phyloP scores from a whole-genome alignment of 2,797 vertebrate species.

The Siniperca scherzeri region DNA sequence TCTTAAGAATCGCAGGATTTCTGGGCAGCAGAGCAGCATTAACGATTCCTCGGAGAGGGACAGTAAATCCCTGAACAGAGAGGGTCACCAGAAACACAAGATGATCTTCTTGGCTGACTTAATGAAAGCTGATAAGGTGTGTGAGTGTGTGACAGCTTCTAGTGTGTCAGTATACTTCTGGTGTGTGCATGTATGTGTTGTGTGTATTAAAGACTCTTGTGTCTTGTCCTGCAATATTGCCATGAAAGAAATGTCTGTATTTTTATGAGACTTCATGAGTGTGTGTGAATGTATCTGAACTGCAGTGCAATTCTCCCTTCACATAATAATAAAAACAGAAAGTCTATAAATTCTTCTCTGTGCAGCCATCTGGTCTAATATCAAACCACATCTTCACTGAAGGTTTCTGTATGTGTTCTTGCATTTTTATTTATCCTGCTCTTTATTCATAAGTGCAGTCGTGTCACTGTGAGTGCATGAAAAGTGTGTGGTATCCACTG shows the following conservation, averaged over 20 bases:
- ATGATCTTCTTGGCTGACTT: constrained; percentile 40
- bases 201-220: constrained; percentile 22
- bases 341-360: constrained; percentile 43
- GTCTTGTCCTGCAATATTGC: constrained; percentile 27
- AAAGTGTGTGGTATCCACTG: constrained; percentile 24
- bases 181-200: constrained; percentile 17
- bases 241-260: constrained; percentile 34
- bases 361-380: constrained; percentile 55
- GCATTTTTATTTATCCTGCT: constrained; percentile 59
- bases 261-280: constrained; percentile 35
- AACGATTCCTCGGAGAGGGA: constrained; percentile 53
- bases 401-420: constrained; percentile 54
- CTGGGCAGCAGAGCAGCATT: constrained; percentile 40
- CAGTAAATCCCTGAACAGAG: constrained; percentile 64
- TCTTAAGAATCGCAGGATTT: constrained; percentile 27
- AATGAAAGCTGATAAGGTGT: constrained; percentile 51
- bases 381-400: constrained; percentile 55
- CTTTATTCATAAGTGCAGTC: constrained; percentile 47
- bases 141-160: constrained; percentile 21
- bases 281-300: constrained; percentile 17
- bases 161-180: constrained; percentile 11
- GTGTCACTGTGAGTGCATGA: constrained; percentile 36
- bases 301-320: constrained; percentile 8
- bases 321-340: constrained; percentile 65
- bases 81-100: constrained; percentile 53